Percentiles rank a stretch among this genome's conserved stretches.
Conservation (phyloP, 2,888 invertebrate species). For the Phragmatobia fuliginosa region DNA sequence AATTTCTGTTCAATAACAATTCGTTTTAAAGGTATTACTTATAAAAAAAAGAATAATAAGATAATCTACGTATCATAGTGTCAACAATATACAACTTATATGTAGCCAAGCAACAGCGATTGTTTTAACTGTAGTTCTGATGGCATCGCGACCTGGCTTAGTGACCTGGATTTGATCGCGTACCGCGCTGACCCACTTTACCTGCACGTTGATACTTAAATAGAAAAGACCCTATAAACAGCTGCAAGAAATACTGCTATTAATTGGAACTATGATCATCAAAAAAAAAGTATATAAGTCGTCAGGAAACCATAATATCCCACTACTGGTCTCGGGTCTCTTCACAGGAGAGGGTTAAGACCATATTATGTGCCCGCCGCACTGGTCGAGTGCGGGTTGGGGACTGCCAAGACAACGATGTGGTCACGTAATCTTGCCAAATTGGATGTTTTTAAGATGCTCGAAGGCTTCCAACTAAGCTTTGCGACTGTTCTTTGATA, state of each 20-base stretch:
- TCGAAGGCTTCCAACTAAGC: too few species aligned
- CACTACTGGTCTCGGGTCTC: too few species aligned
- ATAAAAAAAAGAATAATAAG: not conserved
- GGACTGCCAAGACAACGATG: too few species aligned
- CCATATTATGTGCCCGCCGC: too few species aligned
- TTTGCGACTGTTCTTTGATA: too few species aligned
- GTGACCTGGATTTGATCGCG: slow-evolving; percentile 70
- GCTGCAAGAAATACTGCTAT: slow-evolving; percentile 1
- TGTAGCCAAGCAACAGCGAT: slow-evolving; percentile 43
- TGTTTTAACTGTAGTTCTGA: slow-evolving; percentile 58
- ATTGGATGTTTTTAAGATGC: too few species aligned
- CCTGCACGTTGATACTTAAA: slow-evolving; percentile 50
- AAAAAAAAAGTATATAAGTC: too few species aligned
- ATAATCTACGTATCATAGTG: too few species aligned
- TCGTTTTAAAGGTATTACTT: not conserved
- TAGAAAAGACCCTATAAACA: not conserved
- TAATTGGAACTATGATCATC: not conserved
- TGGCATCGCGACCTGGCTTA: slow-evolving; percentile 68
- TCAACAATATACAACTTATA: slow-evolving; percentile 31
- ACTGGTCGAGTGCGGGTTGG: too few species aligned
- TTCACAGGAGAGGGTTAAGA: too few species aligned
- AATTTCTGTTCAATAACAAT: not conserved
- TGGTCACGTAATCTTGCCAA: too few species aligned
- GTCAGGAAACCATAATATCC: too few species aligned
- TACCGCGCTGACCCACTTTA: slow-evolving; percentile 64